Base-by-base conservation (phyloP, 2,888 invertebrate species). In the Acleris literana region DNA sequence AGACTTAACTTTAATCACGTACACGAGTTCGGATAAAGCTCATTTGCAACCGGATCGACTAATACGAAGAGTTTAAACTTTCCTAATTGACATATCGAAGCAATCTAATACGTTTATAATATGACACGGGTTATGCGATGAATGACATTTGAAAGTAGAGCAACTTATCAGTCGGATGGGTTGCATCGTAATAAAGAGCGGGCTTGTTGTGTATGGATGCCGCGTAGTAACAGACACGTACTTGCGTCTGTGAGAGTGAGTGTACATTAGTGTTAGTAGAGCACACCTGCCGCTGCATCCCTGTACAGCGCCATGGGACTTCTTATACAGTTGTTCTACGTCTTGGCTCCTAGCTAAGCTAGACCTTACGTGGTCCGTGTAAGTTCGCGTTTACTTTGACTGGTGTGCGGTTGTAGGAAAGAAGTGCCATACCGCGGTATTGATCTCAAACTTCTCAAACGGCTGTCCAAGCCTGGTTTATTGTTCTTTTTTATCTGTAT, bases 171-270 rank as follows among this genome's bases (percentile, higher is more conserved):
- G 68, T 17, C 67, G 69, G 60, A 56, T 63, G 44, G 49, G 58
- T 67, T 73, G 65, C 72, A 79, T 71, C 71, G 74, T 81, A 77
- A 80, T 82, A 84, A 84, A 86, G 84, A 84, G 80, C 83, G 78
- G 76, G 70, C 77, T 80, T 81, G 80, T 76, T 81, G 80, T 81
- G 80, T 78, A 76, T 75, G 70, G 71, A 68, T 73, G 73, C 64
- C 69, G 64, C 71, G 71, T 69, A 68, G 70, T 68, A 63, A 66
- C 61, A 46, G 56, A 66, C 33, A 72, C 71, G 72, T 71, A 72
- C 72, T 72, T 74, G 68, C 69, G 72, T 71, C 70, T 74, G 70
- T 72, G 76, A 80, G 77, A 69, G 76, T 69, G 74, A 39, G 13
- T 69, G 60, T 62, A 63, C 65, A 68, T 69, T 63, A 72, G 71